Evolutionary conservation across 1,140 invertebrate species (phyloP), one percentile per base, ranked within the genome.

Genomic region (Drosophila mojavensis): DNA sequence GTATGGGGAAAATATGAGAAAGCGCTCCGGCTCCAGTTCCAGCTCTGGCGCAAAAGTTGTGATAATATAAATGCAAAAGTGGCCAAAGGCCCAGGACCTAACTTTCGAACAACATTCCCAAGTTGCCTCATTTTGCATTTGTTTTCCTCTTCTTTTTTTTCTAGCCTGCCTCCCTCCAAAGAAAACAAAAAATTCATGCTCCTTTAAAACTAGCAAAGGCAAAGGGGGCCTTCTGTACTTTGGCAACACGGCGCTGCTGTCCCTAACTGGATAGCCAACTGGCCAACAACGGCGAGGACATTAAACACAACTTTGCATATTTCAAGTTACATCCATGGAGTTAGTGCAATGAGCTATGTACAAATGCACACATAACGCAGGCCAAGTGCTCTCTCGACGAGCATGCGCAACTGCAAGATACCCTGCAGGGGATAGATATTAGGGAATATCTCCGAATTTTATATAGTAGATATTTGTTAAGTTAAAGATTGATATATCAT

Each of bases 1-100:
- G 20, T 62, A 67, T 67, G 47, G 48, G 70, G 59, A 50, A 69
- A 83, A 88, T 62, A 77, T 83, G 83, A 88, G 76, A 82, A 86
- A 88, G 82, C 82, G 72, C 83, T 39, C 10, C 11, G 11, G 36
- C 36, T 39, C 36, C 65, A 39, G 11, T 10, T 39, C 36, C 65
- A 13, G 11, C 36, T 39, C 36, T 61, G 79, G 58, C 54, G 54
- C 56, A 82, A 86, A 86, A 82, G 76, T 88, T 88, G 71, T 88
- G 83, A 86, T 86, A 88, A 79, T 88, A 69, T 88, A 83, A 60
- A 86, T 88, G 81, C 65, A 80, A 84, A 84, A 84, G 64, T 85
- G 68, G 80, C 76, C 81, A 36, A 71, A 74, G 74, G 81, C 45
- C 50, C 65, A 55, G 51, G 63, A 67, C 58, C 53, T 53, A 88